Evolutionary conservation across 2,797 vertebrate genomes (phyloP).

Genomic region (Chromobotia macracanthus): DNA sequence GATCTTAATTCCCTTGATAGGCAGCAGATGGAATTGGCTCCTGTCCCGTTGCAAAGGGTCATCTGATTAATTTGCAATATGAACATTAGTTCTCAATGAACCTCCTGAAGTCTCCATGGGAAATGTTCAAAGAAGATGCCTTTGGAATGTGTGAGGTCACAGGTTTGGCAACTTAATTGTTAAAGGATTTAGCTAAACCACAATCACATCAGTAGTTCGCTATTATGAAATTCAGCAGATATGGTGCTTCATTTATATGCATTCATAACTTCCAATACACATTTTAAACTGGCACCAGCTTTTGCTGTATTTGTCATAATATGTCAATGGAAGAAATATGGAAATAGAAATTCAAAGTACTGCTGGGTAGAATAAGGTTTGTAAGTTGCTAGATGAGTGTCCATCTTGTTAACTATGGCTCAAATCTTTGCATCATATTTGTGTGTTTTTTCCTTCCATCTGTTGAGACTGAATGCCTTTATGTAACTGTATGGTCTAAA

Average conservation of each 20-base stretch:
- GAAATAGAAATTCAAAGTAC: neutral
- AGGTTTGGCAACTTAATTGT: slow-evolving; percentile 34
- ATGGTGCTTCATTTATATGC: slow-evolving; percentile 5
- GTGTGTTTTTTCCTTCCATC: too few species aligned
- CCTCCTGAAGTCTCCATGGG: slow-evolving; percentile 65
- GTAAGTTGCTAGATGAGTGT: too few species aligned
- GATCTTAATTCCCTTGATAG: slow-evolving; percentile 61
- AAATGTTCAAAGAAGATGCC: slow-evolving; percentile 54
- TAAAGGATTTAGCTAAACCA: slow-evolving; percentile 34
- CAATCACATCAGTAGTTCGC: slow-evolving; percentile 21
- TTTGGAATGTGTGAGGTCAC: slow-evolving; percentile 48
- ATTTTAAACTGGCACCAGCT: slow-evolving; percentile 13
- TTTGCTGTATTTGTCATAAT: neutral
- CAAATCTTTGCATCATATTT: too few species aligned
- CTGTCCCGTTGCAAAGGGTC: slow-evolving; percentile 71
- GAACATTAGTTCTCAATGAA: slow-evolving; percentile 71
- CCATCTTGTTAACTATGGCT: too few species aligned
- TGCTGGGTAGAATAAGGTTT: too few species aligned
- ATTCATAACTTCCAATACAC: slow-evolving; percentile 18
- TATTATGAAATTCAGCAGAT: slow-evolving; percentile 26
- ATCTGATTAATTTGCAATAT: slow-evolving; percentile 72
- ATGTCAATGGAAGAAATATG: neutral
- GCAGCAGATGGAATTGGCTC: slow-evolving; percentile 75
- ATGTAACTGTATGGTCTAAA: too few species aligned
- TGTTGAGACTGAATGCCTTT: too few species aligned